Conservation (phyloP, 92 coral and sea anemone genomes). For the Paramuricea clavata region DNA sequence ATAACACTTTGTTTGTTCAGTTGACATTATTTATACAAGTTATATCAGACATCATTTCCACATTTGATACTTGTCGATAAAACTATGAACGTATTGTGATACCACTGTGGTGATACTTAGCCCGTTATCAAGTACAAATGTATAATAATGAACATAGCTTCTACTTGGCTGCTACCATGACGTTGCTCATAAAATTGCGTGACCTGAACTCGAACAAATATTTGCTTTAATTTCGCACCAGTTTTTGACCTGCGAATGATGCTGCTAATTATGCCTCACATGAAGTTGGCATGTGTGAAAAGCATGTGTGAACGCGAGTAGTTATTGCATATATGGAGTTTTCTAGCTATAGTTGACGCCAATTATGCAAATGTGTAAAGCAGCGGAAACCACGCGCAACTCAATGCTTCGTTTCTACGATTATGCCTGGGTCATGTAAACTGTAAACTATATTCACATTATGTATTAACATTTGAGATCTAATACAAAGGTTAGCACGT, state of each 20-base stretch:
- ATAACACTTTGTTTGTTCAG: constrained; percentile 44
- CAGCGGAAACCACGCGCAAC: not conserved
- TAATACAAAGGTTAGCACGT: constrained; percentile 28
- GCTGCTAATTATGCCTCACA: not conserved
- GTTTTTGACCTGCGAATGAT: not conserved
- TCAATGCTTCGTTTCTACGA: too few species aligned
- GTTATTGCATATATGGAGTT: not conserved
- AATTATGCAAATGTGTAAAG: not conserved
- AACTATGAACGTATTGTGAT: not conserved
- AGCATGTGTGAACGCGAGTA: not conserved
- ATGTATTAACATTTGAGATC: constrained; percentile 8
- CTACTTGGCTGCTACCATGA: not conserved
- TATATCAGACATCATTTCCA: not conserved
- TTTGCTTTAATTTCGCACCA: not conserved
- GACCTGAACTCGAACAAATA: not conserved
- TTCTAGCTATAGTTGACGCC: not conserved
- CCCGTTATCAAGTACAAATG: not conserved
- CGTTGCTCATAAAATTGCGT: not conserved
- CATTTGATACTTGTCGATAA: constrained; percentile 23
- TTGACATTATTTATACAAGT: constrained; percentile 38
- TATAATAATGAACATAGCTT: not conserved
- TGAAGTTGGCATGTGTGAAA: not conserved
- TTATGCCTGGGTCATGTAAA: too few species aligned
- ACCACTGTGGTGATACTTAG: too few species aligned
- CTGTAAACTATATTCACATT: not conserved